Evolutionary conservation across 2,113 vertebrate species (phyloP).

Genomic region (Narcine bancroftii): DNA sequence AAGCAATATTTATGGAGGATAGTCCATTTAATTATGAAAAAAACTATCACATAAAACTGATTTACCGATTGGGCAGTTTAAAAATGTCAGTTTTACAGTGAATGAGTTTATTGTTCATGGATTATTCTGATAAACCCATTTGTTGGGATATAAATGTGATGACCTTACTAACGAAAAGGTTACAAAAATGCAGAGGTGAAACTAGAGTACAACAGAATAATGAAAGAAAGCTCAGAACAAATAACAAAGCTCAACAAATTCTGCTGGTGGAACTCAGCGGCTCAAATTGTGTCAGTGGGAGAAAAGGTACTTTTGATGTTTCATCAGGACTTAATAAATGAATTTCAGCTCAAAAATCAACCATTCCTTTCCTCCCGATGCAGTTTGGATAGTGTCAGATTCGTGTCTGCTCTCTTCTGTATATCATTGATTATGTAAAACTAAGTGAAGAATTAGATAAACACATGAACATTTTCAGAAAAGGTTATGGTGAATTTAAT

Average conservation of each 20-base stretch:
- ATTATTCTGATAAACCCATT: background rate
- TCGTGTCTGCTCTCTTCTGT: too few species aligned
- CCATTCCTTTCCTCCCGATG: too few species aligned
- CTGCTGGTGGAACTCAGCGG: too few species aligned
- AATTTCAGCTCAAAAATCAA: too few species aligned
- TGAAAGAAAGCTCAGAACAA: background rate
- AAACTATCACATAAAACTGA: constrained; percentile 6
- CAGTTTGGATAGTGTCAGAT: too few species aligned
- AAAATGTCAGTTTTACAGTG: background rate
- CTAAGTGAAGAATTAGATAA: background rate
- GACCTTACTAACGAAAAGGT: background rate
- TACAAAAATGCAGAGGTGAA: background rate
- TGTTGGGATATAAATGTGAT: background rate
- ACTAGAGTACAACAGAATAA: background rate
- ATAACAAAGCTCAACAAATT: too few species aligned
- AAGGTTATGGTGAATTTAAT: background rate
- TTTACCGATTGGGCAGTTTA: constrained; percentile 16
- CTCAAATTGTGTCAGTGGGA: too few species aligned
- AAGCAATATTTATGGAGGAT: background rate
- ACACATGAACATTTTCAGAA: background rate
- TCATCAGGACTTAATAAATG: too few species aligned
- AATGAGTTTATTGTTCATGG: constrained; percentile 17
- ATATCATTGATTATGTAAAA: too few species aligned
- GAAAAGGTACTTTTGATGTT: too few species aligned
- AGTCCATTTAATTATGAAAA: background rate